These are phyloP conservation scores for Heterodera carotae DNA, from an alignment of 1,140 invertebrate genomes.

Conservation along the genomic window DNA sequence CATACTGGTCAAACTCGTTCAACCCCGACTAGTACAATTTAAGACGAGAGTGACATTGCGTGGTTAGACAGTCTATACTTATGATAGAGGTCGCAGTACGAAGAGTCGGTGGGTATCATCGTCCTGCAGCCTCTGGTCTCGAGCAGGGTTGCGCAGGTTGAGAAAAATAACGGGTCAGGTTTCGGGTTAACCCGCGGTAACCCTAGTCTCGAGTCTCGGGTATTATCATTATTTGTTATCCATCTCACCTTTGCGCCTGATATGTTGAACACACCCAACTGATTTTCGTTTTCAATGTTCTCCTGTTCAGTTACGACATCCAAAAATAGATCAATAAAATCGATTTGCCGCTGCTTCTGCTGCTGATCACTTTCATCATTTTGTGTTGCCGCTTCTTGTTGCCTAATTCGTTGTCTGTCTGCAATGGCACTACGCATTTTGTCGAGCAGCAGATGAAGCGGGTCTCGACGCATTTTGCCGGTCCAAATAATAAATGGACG, in stretches of 20 bases:
- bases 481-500: neutral
- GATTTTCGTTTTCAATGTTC: neutral
- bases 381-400: neutral
- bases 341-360: neutral
- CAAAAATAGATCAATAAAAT: constrained; percentile 28
- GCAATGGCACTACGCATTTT: constrained; percentile 6
- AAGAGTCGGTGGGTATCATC: too few species aligned
- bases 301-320: constrained; percentile 1
- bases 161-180: too few species aligned
- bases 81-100: too few species aligned
- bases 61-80: too few species aligned
- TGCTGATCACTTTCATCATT: constrained; percentile 18
- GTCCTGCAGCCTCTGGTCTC: too few species aligned
- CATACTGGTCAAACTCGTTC: too few species aligned
- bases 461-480: constrained; percentile 14
- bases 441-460: constrained; percentile 1
- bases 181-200: too few species aligned
- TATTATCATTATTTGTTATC: too few species aligned
- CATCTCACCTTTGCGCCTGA: neutral
- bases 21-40: too few species aligned
- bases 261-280: constrained; percentile 9
- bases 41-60: too few species aligned
- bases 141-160: too few species aligned
- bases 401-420: constrained; percentile 4
- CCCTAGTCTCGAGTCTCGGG: too few species aligned